These are phyloP conservation scores for Palythoa grandis DNA, from an alignment of 92 coral and sea anemone species.

Conservation along the genomic window DNA sequence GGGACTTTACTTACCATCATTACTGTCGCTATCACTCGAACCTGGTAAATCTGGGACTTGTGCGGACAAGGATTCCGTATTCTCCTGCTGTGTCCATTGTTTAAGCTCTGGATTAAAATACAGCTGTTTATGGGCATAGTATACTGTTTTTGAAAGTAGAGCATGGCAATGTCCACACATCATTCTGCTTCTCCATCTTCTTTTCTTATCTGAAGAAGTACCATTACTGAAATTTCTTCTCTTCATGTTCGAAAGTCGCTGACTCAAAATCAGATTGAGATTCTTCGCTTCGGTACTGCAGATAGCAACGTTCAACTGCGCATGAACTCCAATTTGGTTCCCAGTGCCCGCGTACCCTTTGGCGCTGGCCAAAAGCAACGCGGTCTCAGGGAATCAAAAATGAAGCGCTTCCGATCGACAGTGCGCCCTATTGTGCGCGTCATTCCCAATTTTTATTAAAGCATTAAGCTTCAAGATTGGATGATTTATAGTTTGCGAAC, in stretches of 20 bases:
- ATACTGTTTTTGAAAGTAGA: background rate
- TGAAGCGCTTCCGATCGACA: too few species aligned
- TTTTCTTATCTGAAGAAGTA: background rate
- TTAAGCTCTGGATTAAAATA: slow-evolving; percentile 1
- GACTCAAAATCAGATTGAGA: background rate
- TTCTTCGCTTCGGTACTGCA: background rate
- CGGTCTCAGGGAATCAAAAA: background rate
- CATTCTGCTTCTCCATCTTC: slow-evolving; percentile 8
- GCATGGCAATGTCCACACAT: slow-evolving; percentile 1
- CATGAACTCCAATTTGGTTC: background rate
- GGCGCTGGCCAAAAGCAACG: background rate
- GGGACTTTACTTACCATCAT: slow-evolving; percentile 6
- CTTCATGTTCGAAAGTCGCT: background rate
- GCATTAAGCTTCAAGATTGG: background rate
- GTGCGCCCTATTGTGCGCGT: background rate
- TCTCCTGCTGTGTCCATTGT: slow-evolving; percentile 2
- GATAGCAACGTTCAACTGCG: background rate
- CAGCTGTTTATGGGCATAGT: background rate
- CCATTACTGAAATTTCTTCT: background rate
- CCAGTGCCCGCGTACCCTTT: background rate
- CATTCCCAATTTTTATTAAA: too few species aligned
- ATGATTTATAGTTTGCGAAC: background rate
- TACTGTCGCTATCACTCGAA: slow-evolving; percentile 4
- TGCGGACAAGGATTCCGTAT: background rate
- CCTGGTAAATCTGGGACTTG: slow-evolving; percentile 7